Percentiles rank a stretch among this genome's conserved stretches.
phyloP scores from a whole-genome alignment of 1,140 invertebrate genomes.

The Drosophila bifasciata region DNA sequence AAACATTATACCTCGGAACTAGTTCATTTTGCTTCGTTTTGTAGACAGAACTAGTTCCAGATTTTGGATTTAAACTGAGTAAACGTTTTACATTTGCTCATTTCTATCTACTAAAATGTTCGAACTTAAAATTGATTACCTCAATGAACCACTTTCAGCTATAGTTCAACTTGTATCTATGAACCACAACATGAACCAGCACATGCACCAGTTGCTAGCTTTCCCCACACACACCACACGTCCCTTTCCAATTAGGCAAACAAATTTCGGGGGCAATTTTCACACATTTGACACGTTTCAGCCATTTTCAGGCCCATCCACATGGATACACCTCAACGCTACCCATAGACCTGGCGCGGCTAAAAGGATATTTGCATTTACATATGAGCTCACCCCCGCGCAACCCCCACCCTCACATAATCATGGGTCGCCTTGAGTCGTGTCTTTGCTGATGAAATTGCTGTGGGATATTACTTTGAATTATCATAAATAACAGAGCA shows the following conservation, averaged over 20 bases:
- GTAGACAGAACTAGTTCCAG: no score
- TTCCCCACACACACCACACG: constrained; percentile 15
- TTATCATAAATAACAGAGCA: constrained; percentile 78
- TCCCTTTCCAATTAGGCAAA: constrained; percentile 63
- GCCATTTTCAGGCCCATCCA: constrained; percentile 44
- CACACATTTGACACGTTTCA: constrained; percentile 75
- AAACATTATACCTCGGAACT: no score
- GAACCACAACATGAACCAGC: no score
- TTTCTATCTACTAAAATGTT: no score
- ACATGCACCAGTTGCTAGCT: not conserved
- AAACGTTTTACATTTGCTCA: no score
- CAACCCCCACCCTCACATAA: no score
- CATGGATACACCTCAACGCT: constrained; percentile 1
- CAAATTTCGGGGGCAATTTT: constrained; percentile 73
- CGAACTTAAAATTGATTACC: no score
- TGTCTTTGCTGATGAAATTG: constrained; percentile 79
- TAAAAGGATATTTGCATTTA: constrained; percentile 68
- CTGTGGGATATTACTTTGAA: constrained; percentile 80
- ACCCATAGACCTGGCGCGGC: constrained; percentile 9
- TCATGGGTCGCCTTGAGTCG: constrained; percentile 9
- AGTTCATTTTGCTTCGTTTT: no score
- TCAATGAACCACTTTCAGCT: no score
- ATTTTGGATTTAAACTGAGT: no score
- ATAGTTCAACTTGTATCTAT: no score
- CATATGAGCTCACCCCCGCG: constrained; percentile 33